Evolutionary conservation across 2,888 invertebrate species (phyloP).

Genomic region (Saturnia japonica): DNA sequence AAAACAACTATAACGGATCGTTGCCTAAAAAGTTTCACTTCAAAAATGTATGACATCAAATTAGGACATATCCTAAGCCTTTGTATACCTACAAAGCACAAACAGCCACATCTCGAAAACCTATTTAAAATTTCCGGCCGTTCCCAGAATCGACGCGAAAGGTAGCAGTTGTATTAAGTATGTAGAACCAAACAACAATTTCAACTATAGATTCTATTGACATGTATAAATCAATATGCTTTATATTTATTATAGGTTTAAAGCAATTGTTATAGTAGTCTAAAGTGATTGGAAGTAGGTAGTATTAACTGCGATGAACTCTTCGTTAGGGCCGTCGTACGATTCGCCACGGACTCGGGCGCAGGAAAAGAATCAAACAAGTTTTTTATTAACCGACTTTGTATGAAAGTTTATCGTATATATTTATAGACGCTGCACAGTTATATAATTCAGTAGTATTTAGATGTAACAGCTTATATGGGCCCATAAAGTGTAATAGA

Average conservation of each 20-base stretch:
- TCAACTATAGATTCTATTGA: background rate
- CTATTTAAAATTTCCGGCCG: background rate
- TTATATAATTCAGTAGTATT: background rate
- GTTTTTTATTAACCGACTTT: constrained; percentile 31
- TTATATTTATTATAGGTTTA: background rate
- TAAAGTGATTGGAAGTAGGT: constrained; percentile 6
- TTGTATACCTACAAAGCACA: background rate
- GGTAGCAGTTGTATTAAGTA: background rate
- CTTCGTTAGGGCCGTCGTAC: constrained; percentile 71
- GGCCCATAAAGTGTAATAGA: background rate
- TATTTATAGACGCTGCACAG: background rate
- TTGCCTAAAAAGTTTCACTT: too few species aligned
- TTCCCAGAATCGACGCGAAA: background rate
- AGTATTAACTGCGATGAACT: constrained; percentile 61
- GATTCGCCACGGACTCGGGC: constrained; percentile 64
- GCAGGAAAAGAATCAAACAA: constrained; percentile 54
- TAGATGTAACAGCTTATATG: background rate
- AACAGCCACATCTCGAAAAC: background rate
- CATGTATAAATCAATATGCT: background rate
- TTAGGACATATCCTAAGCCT: background rate
- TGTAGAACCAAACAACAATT: too few species aligned
- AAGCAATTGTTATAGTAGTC: background rate
- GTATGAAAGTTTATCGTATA: constrained; percentile 1
- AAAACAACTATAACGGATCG: too few species aligned
- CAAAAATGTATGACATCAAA: background rate